These are phyloP conservation scores for Leucophenga varia DNA, from an alignment of 1,140 invertebrate species.

Conservation along the genomic window DNA sequence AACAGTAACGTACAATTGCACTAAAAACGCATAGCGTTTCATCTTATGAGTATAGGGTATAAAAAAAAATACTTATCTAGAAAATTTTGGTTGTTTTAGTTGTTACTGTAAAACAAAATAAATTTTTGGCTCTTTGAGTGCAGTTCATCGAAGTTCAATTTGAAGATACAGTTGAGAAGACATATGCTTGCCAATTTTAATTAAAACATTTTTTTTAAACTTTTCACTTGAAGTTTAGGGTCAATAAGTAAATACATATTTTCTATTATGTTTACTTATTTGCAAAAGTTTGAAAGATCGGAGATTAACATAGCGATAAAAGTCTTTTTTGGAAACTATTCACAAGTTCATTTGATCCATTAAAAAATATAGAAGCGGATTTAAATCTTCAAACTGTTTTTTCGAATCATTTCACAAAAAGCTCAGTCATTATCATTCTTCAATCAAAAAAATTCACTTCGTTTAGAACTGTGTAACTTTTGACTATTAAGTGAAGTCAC, in stretches of 20 bases:
- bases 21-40: neutral
- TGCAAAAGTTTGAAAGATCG: slow-evolving; percentile 26
- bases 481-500: too few relatives aligned
- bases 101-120: neutral
- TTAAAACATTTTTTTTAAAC: slow-evolving; percentile 1
- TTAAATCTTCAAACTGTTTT: too few relatives aligned
- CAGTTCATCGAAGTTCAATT: slow-evolving; percentile 46
- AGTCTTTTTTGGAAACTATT: slow-evolving; percentile 9
- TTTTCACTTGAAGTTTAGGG: slow-evolving; percentile 7
- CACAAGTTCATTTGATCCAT: too few relatives aligned
- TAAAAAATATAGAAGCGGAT: too few relatives aligned
- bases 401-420: too few relatives aligned
- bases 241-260: too few relatives aligned
- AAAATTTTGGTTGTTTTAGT: slow-evolving; percentile 30
- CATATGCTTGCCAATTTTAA: slow-evolving; percentile 32
- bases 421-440: too few relatives aligned
- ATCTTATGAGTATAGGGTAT: neutral
- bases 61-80: slow-evolving; percentile 6
- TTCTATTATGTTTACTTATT: too few relatives aligned
- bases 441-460: too few relatives aligned
- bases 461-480: too few relatives aligned
- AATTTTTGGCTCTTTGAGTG: slow-evolving; percentile 19
- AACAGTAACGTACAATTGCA: neutral
- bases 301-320: too few relatives aligned
- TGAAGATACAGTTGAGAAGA: too few relatives aligned